A percentile compares a stretch with the other conserved stretches of the same genome.
Evolutionary conservation across 2,888 invertebrate species (phyloP).

Genomic region (Drosophila meridionalis): DNA sequence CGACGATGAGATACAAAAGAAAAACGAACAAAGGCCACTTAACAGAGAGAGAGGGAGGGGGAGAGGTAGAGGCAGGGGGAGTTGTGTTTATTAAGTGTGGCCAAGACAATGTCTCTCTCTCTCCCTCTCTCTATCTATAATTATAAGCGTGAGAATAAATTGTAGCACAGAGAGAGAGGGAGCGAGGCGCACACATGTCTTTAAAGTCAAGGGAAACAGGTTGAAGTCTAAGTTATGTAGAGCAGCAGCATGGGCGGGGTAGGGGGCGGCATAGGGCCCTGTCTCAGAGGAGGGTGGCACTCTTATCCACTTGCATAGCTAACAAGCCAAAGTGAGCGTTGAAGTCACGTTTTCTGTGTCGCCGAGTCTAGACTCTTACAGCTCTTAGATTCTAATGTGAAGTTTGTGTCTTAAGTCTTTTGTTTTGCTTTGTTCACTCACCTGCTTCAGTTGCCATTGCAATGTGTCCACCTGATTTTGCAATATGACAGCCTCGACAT

Average conservation of each 20-base stretch:
- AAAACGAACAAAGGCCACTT: conserved; percentile 59
- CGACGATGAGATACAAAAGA: conserved; percentile 33
- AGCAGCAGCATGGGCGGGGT: conserved; percentile 20
- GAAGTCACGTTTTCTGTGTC: conserved; percentile 62
- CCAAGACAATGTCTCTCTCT: conserved; percentile 35
- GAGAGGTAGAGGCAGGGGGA: neutral
- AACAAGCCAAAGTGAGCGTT: conserved; percentile 45
- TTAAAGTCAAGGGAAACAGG: conserved; percentile 49
- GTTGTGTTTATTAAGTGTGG: neutral
- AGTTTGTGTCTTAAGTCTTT: conserved; percentile 68
- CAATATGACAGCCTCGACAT: conserved; percentile 87
- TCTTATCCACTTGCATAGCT: conserved; percentile 33
- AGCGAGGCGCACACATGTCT: neutral
- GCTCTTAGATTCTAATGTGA: conserved; percentile 16
- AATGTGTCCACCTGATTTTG: conserved; percentile 89
- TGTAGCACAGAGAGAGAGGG: neutral
- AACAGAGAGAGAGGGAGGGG: neutral
- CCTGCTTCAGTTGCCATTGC: conserved; percentile 90
- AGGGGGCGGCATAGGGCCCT: too few relatives aligned
- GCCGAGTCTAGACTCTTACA: conserved; percentile 12
- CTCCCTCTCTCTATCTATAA: neutral
- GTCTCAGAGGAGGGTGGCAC: conserved; percentile 4
- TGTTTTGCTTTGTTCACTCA: conserved; percentile 79
- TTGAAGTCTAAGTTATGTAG: conserved; percentile 61
- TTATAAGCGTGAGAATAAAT: conserved; percentile 57